Percentiles rank a stretch among this genome's conserved stretches.
Evolutionary conservation across 2,113 vertebrate genomes (phyloP).

Genomic region (Oncorhynchus kisutch): DNA sequence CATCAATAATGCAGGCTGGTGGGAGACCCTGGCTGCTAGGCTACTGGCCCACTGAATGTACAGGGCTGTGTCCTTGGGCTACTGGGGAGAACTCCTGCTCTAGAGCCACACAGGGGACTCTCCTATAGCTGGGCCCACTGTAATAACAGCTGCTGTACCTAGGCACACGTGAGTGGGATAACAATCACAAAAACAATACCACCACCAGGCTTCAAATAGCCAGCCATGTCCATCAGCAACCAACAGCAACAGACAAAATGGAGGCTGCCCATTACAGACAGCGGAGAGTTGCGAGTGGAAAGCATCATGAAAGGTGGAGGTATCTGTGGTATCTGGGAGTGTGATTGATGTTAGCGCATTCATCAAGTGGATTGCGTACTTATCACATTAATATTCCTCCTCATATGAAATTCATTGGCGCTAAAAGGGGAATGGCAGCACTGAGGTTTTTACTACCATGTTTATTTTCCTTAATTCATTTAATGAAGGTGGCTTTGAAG

Average conservation of each 20-base stretch:
- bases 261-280: constrained; percentile 3
- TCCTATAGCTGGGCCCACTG: constrained; percentile 32
- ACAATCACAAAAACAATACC: constrained; percentile 51
- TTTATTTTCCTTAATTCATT: neutral
- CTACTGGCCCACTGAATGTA: constrained; percentile 30
- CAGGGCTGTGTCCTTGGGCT: neutral
- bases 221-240: constrained; percentile 32
- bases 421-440: constrained; percentile 11
- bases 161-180: constrained; percentile 53
- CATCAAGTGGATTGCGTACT: constrained; percentile 19
- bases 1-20: constrained; percentile 75
- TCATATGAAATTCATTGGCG: neutral
- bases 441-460: constrained; percentile 6
- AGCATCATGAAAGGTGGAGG: constrained; percentile 5
- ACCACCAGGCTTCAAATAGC: constrained; percentile 46
- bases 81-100: constrained; percentile 1
- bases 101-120: constrained; percentile 45
- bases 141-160: constrained; percentile 61
- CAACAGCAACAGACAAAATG: neutral
- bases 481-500: neutral
- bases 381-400: neutral
- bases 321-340: neutral
- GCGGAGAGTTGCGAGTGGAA: constrained; percentile 14
- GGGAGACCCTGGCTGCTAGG: constrained; percentile 55
- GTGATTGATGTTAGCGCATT: constrained; percentile 25